phyloP scores from a whole-genome alignment of 2,888 invertebrate genomes.

The Cryptocephalus primarius region DNA sequence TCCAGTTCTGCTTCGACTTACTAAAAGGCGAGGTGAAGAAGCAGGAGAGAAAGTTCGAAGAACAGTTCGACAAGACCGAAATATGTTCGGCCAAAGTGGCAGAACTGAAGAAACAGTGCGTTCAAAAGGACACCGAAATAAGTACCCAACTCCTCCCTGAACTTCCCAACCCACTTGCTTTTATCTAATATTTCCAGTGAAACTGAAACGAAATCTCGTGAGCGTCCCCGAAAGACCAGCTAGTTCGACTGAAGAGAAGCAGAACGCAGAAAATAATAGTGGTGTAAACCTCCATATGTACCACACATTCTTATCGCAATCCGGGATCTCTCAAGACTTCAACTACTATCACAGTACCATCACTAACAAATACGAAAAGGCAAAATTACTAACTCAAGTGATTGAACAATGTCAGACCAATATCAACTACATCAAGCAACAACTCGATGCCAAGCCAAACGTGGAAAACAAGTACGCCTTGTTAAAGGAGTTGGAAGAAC shows the following conservation, averaged over 20 bases:
- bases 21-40: constrained; percentile 19
- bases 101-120: constrained; percentile 2
- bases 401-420: constrained; percentile 27
- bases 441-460: constrained; percentile 11
- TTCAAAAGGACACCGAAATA: constrained; percentile 9
- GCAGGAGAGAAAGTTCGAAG: constrained; percentile 6
- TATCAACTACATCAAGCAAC: constrained; percentile 22
- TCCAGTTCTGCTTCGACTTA: constrained; percentile 31
- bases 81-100: constrained; percentile 5
- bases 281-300: neutral
- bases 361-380: constrained; percentile 22
- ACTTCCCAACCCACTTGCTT: neutral
- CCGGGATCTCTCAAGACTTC: constrained; percentile 6
- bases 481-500: constrained; percentile 18
- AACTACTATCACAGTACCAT: constrained; percentile 16
- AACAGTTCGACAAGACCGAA: constrained; percentile 3
- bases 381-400: constrained; percentile 19
- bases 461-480: constrained; percentile 11
- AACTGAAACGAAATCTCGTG: constrained; percentile 10
- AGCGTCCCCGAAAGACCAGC: constrained; percentile 8
- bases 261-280: neutral
- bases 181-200: neutral
- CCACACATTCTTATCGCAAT: constrained; percentile 3
- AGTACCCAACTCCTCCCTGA: constrained; percentile 10
- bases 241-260: neutral